Conservation (phyloP, 2,113 vertebrate species). For the Pandion haliaetus region DNA sequence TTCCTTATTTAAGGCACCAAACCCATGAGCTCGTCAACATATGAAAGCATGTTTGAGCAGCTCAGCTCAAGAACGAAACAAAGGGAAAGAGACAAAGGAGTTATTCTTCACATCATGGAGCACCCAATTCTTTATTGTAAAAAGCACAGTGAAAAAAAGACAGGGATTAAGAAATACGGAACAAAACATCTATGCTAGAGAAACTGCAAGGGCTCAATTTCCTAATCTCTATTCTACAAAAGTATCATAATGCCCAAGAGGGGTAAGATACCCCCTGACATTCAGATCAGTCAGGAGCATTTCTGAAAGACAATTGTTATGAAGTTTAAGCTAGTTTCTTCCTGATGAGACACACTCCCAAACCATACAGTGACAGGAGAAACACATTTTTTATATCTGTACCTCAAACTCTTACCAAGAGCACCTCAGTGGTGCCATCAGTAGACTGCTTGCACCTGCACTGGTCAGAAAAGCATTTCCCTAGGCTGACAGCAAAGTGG, state of each 20-base stretch:
- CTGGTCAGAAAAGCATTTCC: neutral
- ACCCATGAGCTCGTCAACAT: neutral
- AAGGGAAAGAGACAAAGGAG: neutral
- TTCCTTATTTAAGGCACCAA: neutral
- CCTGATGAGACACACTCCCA: neutral
- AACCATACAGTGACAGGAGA: neutral
- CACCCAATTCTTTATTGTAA: neutral
- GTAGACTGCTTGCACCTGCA: neutral
- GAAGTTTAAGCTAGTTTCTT: neutral
- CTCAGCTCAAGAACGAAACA: neutral
- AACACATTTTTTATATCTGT: neutral
- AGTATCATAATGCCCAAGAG: neutral
- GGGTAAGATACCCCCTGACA: neutral
- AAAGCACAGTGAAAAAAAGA: neutral
- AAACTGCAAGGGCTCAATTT: neutral
- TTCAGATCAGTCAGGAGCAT: neutral
- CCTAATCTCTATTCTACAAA: neutral
- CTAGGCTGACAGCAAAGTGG: accelerated
- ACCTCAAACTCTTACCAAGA: neutral
- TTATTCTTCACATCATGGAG: neutral
- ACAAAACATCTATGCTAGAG: neutral
- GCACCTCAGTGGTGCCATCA: neutral
- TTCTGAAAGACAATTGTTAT: neutral
- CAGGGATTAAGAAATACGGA: neutral
- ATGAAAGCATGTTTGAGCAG: neutral